Conservation (phyloP, 2,113 vertebrate genomes). For the Gallinago paraguaiae region DNA sequence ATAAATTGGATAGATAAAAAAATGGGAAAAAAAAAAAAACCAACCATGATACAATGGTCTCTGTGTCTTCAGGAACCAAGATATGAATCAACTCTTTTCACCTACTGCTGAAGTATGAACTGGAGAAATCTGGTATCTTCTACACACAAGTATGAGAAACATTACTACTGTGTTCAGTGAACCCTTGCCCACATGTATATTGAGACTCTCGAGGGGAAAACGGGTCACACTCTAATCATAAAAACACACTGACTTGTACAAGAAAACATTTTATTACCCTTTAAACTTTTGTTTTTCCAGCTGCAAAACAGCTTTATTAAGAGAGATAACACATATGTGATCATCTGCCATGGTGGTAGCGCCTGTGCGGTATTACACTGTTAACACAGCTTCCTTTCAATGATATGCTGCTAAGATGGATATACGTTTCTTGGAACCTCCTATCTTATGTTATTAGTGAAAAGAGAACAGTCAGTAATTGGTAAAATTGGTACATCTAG, state of each 20-base stretch:
- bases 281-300: constrained; percentile 68
- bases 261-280: constrained; percentile 66
- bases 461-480: not conserved
- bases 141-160: constrained; percentile 6
- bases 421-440: not conserved
- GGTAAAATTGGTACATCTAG: not conserved
- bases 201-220: constrained; percentile 37
- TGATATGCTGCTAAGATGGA: not conserved
- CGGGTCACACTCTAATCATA: constrained; percentile 49
- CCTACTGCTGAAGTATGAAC: not conserved
- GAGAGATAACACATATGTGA: constrained; percentile 41
- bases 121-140: constrained; percentile 30
- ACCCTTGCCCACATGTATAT: constrained; percentile 49
- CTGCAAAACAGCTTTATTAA: constrained; percentile 60
- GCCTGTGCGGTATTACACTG: not conserved
- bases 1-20: not conserved
- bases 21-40: no score
- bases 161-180: constrained; percentile 48
- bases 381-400: not conserved
- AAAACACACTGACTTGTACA: constrained; percentile 45
- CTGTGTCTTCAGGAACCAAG: not conserved
- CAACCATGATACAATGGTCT: not conserved
- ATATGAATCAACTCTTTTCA: constrained; percentile 18
- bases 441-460: not conserved
- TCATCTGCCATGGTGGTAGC: not conserved